These are phyloP conservation scores for Phrynocephalus versicolor DNA, from an alignment of 2,113 vertebrate species.

Conservation along the genomic window DNA sequence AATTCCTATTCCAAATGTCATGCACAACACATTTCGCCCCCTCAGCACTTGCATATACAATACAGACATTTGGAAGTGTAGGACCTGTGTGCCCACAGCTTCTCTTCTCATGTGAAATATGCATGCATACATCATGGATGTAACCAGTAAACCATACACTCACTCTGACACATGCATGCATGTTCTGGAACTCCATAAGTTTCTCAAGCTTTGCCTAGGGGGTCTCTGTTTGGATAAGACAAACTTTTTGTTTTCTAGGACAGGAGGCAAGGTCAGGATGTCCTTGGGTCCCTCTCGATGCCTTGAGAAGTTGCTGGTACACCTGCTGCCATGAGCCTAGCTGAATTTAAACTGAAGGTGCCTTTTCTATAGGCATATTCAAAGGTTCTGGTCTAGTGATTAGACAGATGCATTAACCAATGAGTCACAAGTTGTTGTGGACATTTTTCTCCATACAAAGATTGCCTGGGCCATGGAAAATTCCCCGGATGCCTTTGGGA, in stretches of 20 bases:
- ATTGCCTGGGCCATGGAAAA: slow-evolving; percentile 38
- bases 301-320: neutral
- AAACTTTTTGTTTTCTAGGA: neutral
- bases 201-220: neutral
- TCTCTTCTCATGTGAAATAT: neutral
- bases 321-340: neutral
- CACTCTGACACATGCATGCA: neutral
- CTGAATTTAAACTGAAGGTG: neutral
- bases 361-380: neutral
- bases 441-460: neutral
- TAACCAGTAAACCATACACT: neutral
- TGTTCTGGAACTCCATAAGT: neutral
- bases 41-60: neutral
- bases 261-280: neutral
- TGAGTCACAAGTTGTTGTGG: neutral
- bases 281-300: neutral
- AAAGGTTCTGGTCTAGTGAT: neutral
- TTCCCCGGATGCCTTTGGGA: neutral
- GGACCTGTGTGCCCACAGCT: neutral
- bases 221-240: neutral
- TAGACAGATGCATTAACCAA: neutral
- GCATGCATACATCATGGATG: neutral
- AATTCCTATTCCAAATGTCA: neutral
- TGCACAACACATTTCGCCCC: neutral
- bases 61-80: neutral